These are phyloP conservation scores for Cyaniris semiargus DNA, from an alignment of 2,888 invertebrate genomes.

Conservation along the genomic window DNA sequence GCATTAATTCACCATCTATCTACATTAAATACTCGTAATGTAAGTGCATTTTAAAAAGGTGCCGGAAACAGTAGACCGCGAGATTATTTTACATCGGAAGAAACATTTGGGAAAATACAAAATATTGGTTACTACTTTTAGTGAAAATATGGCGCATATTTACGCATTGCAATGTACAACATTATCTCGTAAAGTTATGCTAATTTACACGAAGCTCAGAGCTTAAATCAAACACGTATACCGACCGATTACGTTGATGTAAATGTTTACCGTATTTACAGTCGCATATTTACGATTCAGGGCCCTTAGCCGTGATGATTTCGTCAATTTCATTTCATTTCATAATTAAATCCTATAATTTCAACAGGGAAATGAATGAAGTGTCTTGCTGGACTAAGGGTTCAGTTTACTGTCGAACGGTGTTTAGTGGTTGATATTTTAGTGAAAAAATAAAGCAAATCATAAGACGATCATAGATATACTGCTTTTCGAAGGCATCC, in stretches of 20 bases:
- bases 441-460: no score
- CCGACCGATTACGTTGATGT: constrained; percentile 13
- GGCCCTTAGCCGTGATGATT: not conserved
- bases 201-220: constrained; percentile 23
- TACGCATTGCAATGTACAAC: not conserved
- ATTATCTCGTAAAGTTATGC: not conserved
- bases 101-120: not conserved
- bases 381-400: no score
- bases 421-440: no score
- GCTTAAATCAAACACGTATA: constrained; percentile 27
- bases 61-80: no score
- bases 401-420: no score
- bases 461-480: no score
- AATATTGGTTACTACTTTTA: not conserved
- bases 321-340: not conserved
- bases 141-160: not conserved
- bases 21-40: not conserved
- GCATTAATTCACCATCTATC: no score
- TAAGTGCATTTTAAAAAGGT: not conserved
- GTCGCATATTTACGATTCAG: constrained; percentile 48
- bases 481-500: no score
- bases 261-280: constrained; percentile 58
- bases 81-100: no score
- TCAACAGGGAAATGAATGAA: no score
- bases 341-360: no score